phyloP scores from a whole-genome alignment of 2,888 invertebrate genomes.

The Eupithecia dodoneata region DNA sequence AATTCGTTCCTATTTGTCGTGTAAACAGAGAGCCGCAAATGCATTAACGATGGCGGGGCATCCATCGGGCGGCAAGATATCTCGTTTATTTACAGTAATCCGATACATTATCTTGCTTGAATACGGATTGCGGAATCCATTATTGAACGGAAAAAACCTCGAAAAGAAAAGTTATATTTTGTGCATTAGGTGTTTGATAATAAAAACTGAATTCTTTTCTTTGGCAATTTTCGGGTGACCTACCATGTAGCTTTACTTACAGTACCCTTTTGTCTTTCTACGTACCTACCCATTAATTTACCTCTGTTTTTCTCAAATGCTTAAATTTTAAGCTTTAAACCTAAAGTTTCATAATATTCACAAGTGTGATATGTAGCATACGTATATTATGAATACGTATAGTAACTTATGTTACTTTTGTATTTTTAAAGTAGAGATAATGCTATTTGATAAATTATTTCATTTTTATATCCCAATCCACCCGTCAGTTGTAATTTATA shows the following conservation, averaged over 20 bases:
- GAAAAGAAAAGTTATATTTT: constrained; percentile 46
- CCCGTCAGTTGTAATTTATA: constrained; percentile 45
- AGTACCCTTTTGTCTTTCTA: too few species aligned
- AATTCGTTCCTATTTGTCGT: constrained; percentile 54
- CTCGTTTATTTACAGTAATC: constrained; percentile 74
- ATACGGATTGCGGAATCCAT: constrained; percentile 56
- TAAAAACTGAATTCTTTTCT: background rate
- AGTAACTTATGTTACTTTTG: background rate
- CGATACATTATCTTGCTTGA: constrained; percentile 64
- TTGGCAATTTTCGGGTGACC: background rate
- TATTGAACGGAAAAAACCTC: constrained; percentile 51
- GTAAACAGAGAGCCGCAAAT: constrained; percentile 56
- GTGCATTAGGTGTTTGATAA: background rate
- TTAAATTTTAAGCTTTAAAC: too few species aligned
- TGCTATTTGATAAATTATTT: constrained; percentile 46
- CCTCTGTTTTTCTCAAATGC: too few species aligned
- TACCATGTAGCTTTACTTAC: too few species aligned
- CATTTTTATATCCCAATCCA: constrained; percentile 52
- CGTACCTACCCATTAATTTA: background rate
- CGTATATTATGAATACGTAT: background rate
- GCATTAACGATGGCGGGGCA: constrained; percentile 57
- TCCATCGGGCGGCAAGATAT: constrained; percentile 55
- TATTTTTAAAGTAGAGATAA: background rate
- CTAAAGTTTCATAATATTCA: background rate
- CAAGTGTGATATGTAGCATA: background rate